Evolutionary conservation across 2,888 invertebrate genomes (phyloP).

Genomic region (Ectobius pallidus): DNA sequence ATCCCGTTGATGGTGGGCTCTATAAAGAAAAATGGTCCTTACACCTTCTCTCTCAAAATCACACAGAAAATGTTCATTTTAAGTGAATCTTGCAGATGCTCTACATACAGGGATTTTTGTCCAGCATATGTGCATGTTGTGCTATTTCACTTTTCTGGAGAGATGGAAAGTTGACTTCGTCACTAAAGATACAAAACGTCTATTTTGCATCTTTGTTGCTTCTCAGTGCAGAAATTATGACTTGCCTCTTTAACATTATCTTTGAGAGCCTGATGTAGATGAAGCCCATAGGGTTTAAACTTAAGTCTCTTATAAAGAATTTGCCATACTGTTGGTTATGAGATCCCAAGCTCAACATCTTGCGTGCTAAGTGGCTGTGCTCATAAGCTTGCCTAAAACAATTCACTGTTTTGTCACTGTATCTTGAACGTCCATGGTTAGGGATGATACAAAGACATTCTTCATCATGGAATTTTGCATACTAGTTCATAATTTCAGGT

Average conservation of each 20-base stretch:
- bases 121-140: not conserved
- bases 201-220: not conserved
- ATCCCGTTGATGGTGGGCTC: not conserved
- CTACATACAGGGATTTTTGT: not conserved
- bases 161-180: conserved; percentile 14
- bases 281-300: conserved; percentile 21
- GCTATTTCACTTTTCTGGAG: too few relatives aligned
- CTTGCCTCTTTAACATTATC: not conserved
- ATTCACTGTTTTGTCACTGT: too few relatives aligned
- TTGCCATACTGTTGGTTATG: conserved; percentile 16
- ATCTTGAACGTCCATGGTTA: too few relatives aligned
- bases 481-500: too few relatives aligned
- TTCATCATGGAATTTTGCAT: too few relatives aligned
- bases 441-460: too few relatives aligned
- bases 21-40: too few relatives aligned
- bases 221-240: conserved; percentile 3
- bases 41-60: not conserved
- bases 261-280: not conserved
- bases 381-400: too few relatives aligned
- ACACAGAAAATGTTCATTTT: not conserved
- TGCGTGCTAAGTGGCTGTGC: too few relatives aligned
- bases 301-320: not conserved
- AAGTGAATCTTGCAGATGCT: conserved; percentile 13
- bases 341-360: too few relatives aligned
- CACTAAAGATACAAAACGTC: not conserved